Evolutionary conservation across 2,113 vertebrate species (phyloP).

Genomic region (Sciurus niger): DNA sequence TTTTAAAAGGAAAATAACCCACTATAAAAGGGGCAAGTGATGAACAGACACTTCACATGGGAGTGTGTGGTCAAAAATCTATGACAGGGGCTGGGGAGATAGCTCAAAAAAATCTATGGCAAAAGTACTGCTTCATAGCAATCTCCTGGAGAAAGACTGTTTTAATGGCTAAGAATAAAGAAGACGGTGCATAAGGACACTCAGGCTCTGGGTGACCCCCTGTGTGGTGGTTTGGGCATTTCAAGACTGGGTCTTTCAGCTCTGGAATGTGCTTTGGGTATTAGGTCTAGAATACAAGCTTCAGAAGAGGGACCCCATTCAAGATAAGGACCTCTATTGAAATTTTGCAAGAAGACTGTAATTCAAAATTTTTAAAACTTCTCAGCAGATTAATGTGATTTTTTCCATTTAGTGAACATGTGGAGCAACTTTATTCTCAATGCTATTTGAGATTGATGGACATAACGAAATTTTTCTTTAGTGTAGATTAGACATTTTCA

Average conservation of each 20-base stretch:
- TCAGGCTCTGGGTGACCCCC: background rate
- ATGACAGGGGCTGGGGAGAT: too few relatives aligned
- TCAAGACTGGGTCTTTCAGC: background rate
- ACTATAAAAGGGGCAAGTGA: background rate
- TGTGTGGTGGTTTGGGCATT: background rate
- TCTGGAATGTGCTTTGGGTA: background rate
- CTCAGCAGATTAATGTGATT: background rate
- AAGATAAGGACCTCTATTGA: background rate
- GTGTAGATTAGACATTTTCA: background rate
- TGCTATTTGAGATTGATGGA: background rate
- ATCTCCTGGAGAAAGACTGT: background rate
- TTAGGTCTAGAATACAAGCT: background rate
- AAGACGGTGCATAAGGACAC: too few relatives aligned
- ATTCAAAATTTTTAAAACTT: constrained; percentile 45
- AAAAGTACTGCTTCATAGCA: background rate
- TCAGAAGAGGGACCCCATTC: background rate
- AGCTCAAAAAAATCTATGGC: background rate
- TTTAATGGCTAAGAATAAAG: background rate
- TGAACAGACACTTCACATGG: background rate
- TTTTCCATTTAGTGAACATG: background rate
- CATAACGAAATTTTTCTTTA: background rate
- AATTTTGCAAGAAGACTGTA: background rate
- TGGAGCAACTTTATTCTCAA: background rate
- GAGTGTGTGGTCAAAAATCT: background rate
- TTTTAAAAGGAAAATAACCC: background rate